Evolutionary conservation across 2,888 invertebrate genomes (phyloP), one percentile per base, ranked within the genome.

Genomic region (Drosophila anomalata): DNA sequence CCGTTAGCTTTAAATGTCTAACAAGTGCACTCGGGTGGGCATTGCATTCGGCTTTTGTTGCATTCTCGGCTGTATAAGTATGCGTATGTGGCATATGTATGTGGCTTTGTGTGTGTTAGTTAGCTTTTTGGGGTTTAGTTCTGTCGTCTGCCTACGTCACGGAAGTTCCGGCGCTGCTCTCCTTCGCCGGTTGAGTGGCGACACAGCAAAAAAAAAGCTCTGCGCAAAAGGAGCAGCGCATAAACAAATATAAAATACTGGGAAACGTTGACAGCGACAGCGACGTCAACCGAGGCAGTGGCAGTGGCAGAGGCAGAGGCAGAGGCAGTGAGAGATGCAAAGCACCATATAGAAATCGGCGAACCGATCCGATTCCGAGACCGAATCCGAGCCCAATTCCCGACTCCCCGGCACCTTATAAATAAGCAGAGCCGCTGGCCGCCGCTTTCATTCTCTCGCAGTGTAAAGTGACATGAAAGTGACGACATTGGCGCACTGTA

Each of bases 401-500:
- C 53, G 47, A 54, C 17, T 70, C 33, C 72, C 69, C 50, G 76
- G 73, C 55, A 70, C 72, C 55, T 88, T 90, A 91, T 91, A 91
- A 90, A 91, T 90, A 91, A 82, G 73, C 75, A 84, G 77, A 81
- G 82, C 77, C 77, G 77, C 74, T 66, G 80, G 84, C 81, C 81
- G 80, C 72, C 77, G 82, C 87, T 86, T 90, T 91, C 91, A 91
- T 91, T 91, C 91, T 91, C 90, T 90, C 85, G 89, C 89, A 92
- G 91, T 91, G 90, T 90, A 87, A 91, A 91, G 91, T 92, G 91
- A 91, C 91, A 92, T 92, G 91, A 91, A 90, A 91, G 91, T 91
- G 90, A 90, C 90, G 90, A 91, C 89, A 91, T 90, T 89, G 90
- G 90, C 87, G 89, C 88, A 90, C 87, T 89, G 89, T 90, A 89